Evolutionary conservation across 1,140 invertebrate genomes (phyloP), one percentile per base, ranked within the genome.

Genomic region (Nylanderia fulva): DNA sequence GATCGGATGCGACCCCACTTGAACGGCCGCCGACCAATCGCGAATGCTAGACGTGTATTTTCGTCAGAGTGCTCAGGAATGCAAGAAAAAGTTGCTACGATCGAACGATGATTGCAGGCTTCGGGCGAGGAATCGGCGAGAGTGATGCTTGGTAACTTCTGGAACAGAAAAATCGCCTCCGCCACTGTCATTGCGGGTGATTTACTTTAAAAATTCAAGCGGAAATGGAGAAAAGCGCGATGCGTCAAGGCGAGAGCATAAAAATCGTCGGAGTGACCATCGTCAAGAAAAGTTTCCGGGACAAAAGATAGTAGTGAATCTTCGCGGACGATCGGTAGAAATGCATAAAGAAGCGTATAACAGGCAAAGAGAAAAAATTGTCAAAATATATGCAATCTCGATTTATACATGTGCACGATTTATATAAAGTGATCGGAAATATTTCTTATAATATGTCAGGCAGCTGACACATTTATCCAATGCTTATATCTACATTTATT

Each of bases 191-290:
- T 60, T 42, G 21, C 5, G 18, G 45, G n/a, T 76, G 58, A 76
- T 84, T 84, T 76, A 64, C 80, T 84, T 84, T 84, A 84, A 84
- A 76, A 76, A 84, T 84, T 71, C 80, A 84, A 63, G 60, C 45
- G 13, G 7, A 76, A 74, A 27, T 52, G 29, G 39, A 21, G n/a
- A 63, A 76, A 79, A 76, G 24, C n/a, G 27, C 9, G n/a, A 21
- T 15, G 15, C 24, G 24, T 18, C 11, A 39, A 6, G 48, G 13
- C 18, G 11, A 63, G 7, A 66, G 29, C 27, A 24, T 18, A n/a
- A 60, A 39, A 13, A 52, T 82, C 18, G 36, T 21, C 39, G 24
- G 24, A 36, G 2, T 76, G 42, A n/a, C 27, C 58, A 33, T 71
- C 27, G 8, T 48, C 15, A 13, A 48, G 29, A 52, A 21, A 36